Conservation (phyloP, 2,888 invertebrate genomes). For the Tromatobia lineatoria region DNA sequence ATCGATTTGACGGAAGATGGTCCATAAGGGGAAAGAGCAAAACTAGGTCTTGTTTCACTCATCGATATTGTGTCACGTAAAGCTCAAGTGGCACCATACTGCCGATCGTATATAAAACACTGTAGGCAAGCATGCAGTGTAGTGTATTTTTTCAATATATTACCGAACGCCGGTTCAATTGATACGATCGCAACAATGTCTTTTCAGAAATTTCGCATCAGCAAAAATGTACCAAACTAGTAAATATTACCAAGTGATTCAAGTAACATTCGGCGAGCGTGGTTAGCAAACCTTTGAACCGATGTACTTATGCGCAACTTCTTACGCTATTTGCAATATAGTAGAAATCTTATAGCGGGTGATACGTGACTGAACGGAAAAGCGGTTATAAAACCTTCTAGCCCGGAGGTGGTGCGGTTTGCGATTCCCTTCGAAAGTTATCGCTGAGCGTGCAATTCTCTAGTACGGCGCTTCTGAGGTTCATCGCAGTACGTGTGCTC, state of each 20-base stretch:
- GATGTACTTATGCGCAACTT: constrained; percentile 1
- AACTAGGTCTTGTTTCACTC: constrained; percentile 15
- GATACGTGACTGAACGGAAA: constrained; percentile 63
- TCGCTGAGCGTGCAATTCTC: constrained; percentile 65
- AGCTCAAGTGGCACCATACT: neutral
- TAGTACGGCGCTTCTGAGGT: constrained; percentile 43
- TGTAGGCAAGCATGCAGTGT: neutral
- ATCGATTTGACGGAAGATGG: neutral
- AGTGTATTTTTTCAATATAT: neutral
- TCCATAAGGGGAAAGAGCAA: neutral
- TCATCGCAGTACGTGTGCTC: constrained; percentile 61
- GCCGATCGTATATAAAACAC: neutral
- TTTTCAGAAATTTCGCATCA: neutral
- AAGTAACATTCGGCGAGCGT: neutral
- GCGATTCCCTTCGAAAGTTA: constrained; percentile 54
- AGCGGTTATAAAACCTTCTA: constrained; percentile 61
- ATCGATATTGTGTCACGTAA: constrained; percentile 16
- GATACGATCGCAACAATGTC: neutral
- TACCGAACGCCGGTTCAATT: neutral
- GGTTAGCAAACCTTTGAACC: constrained; percentile 2
- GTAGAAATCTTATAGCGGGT: constrained; percentile 33
- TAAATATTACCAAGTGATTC: neutral
- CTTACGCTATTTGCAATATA: constrained; percentile 18
- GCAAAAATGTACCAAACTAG: neutral
- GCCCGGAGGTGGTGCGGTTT: constrained; percentile 25